These are phyloP conservation scores for Gymnoscopelus braueri DNA, from an alignment of 2,797 vertebrate genomes.

Conservation along the genomic window DNA sequence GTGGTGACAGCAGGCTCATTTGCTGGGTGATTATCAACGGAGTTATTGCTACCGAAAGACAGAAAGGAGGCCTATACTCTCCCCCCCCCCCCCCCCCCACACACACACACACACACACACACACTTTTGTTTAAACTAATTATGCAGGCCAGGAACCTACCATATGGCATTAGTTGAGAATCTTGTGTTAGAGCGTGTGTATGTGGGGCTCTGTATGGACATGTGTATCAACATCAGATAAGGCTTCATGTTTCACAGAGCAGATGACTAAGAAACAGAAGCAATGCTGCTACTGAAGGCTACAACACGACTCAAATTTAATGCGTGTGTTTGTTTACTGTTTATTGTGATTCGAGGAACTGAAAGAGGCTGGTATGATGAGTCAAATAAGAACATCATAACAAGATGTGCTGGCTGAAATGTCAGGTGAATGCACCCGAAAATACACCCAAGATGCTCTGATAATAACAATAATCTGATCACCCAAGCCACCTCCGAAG, in stretches of 20 bases:
- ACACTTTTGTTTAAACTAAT: conserved; percentile 66
- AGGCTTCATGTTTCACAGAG: conserved; percentile 31
- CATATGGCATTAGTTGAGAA: conserved; percentile 65
- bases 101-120: conserved; percentile 24
- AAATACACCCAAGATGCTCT: no score
- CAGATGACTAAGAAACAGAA: conserved; percentile 41
- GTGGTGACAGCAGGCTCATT: conserved; percentile 74
- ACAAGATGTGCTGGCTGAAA: no score
- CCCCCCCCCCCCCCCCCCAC: background rate
- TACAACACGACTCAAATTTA: background rate
- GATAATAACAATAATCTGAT: no score
- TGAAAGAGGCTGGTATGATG: no score
- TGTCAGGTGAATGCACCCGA: no score
- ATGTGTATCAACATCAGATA: conserved; percentile 38
- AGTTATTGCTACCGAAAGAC: conserved; percentile 60
- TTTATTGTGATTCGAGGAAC: no score
- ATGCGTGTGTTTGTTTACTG: background rate
- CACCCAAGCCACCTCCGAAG: no score
- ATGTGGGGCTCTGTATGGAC: background rate
- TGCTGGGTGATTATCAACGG: conserved; percentile 74
- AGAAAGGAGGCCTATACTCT: conserved; percentile 38
- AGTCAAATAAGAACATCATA: no score
- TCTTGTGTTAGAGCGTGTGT: conserved; percentile 17
- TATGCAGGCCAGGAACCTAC: conserved; percentile 65
- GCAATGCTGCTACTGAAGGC: conserved; percentile 17